Conservation (phyloP, 1,140 invertebrate genomes). For the Bombus balteatus region DNA sequence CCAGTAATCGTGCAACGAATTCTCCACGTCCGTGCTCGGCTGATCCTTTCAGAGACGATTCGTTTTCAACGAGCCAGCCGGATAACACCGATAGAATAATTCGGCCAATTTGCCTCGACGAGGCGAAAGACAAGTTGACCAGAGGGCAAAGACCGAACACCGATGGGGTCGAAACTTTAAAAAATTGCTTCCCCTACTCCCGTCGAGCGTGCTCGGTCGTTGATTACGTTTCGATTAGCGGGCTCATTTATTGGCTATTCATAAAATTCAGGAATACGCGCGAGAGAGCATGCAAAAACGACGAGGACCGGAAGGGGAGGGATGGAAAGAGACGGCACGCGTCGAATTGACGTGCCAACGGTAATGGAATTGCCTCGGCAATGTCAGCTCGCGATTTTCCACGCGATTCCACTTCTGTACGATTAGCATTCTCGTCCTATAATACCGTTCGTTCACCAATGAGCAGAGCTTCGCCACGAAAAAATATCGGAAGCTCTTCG, state of each 20-base stretch:
- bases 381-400: constrained; percentile 60
- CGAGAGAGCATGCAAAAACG: not conserved
- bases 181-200: not conserved
- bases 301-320: not conserved
- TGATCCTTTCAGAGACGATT: constrained; percentile 17
- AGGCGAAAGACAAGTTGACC: not conserved
- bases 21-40: not conserved
- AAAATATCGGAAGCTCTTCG: not conserved
- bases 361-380: constrained; percentile 61
- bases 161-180: not conserved
- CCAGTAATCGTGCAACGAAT: constrained; percentile 1
- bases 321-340: constrained; percentile 30
- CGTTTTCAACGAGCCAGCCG: constrained; percentile 26
- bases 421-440: constrained; percentile 57
- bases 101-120: constrained; percentile 14
- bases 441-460: constrained; percentile 17
- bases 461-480: not conserved
- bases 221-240: constrained; percentile 58
- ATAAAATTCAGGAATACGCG: constrained; percentile 41
- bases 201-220: not conserved
- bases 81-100: constrained; percentile 31
- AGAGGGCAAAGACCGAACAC: constrained; percentile 3
- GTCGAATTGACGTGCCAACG: constrained; percentile 55
- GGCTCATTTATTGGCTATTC: constrained; percentile 53
- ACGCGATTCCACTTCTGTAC: constrained; percentile 54